These are phyloP conservation scores for Hemibagrus wyckioides DNA, from an alignment of 2,113 vertebrate genomes.

Conservation along the genomic window DNA sequence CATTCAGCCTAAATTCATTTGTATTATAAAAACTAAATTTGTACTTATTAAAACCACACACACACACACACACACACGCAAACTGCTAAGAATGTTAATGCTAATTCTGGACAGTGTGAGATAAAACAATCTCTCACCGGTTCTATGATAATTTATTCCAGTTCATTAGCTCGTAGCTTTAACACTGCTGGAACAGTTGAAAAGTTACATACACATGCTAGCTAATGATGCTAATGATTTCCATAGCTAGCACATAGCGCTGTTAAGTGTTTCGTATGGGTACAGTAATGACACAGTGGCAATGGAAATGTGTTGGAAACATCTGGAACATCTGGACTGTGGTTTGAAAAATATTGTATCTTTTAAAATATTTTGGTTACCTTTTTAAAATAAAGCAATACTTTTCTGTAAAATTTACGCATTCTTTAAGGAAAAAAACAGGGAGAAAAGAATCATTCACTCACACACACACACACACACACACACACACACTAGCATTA, in stretches of 20 bases:
- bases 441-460: conserved; percentile 36
- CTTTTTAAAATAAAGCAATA: background rate
- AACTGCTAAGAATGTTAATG: too few species aligned
- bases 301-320: background rate
- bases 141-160: too few species aligned
- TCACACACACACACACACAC: conserved; percentile 12
- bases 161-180: too few species aligned
- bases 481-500: conserved; percentile 20
- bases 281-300: background rate
- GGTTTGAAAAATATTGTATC: background rate
- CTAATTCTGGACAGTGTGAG: too few species aligned
- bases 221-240: background rate
- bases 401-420: background rate
- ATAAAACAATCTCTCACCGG: too few species aligned
- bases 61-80: background rate
- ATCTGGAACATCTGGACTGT: background rate
- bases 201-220: background rate
- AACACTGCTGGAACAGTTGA: too few species aligned
- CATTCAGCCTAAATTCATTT: conserved; percentile 47
- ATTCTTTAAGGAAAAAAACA: background rate
- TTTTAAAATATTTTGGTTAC: background rate
- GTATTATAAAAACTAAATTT: background rate
- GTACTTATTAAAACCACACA: background rate
- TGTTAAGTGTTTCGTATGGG: background rate
- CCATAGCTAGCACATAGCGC: background rate